These are phyloP conservation scores for Pycnonotus jocosus DNA, from an alignment of 2,113 vertebrate species.

Conservation along the genomic window DNA sequence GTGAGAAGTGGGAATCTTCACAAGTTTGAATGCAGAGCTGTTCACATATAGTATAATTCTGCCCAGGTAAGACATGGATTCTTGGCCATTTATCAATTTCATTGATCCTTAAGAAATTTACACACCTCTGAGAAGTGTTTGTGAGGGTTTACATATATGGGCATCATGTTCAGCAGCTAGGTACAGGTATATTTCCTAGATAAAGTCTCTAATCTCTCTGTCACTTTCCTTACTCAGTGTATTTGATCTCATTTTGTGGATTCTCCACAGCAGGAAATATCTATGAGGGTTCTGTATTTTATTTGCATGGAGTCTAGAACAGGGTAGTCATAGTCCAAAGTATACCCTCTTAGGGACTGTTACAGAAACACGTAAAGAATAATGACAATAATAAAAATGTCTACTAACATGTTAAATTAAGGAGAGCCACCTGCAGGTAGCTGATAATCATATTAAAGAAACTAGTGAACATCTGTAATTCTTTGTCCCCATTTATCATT, in stretches of 20 bases:
- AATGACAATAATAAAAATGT: constrained; percentile 11
- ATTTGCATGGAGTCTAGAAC: not conserved
- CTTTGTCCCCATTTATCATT: not conserved
- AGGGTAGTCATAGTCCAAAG: not conserved
- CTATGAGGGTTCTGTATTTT: not conserved
- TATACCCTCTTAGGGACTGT: not conserved
- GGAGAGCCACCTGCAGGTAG: not conserved
- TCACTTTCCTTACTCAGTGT: not conserved
- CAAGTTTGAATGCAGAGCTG: not conserved
- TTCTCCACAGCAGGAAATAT: fast-evolving
- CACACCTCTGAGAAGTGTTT: not conserved
- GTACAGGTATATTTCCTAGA: not conserved
- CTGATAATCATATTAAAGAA: constrained; percentile 36
- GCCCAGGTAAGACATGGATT: not conserved
- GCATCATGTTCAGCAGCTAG: not conserved
- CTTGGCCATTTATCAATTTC: not conserved
- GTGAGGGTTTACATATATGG: not conserved
- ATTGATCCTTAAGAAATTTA: not conserved
- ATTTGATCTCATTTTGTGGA: not conserved
- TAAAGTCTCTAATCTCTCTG: not conserved
- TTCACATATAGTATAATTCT: not conserved
- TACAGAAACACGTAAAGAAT: not conserved
- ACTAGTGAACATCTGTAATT: constrained; percentile 8
- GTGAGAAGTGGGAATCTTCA: not conserved
- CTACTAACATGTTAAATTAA: constrained; percentile 7